These are phyloP conservation scores for Sarcophaga carnaria DNA, from an alignment of 2,888 invertebrate genomes.

Conservation along the genomic window DNA sequence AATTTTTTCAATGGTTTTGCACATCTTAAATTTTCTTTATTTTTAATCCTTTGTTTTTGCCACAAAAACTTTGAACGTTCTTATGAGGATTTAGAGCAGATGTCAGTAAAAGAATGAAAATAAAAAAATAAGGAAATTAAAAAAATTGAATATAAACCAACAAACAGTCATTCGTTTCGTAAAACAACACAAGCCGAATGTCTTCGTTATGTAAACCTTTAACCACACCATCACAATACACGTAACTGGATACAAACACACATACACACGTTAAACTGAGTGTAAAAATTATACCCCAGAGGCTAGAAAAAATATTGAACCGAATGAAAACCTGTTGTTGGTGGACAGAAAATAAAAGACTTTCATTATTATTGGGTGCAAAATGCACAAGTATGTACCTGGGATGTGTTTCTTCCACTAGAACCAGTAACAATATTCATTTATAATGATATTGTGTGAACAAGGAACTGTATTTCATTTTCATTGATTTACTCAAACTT, in stretches of 20 bases:
- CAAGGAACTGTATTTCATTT: too few species aligned
- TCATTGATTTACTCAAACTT: too few species aligned
- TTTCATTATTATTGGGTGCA: too few species aligned
- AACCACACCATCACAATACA: too few species aligned
- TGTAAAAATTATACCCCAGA: constrained; percentile 56
- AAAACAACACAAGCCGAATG: too few species aligned
- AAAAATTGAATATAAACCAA: background rate
- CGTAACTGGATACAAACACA: background rate
- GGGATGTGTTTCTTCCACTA: constrained; percentile 4
- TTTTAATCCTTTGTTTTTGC: constrained; percentile 25
- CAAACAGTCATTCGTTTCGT: background rate
- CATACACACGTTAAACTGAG: constrained; percentile 43
- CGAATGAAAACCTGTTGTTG: background rate
- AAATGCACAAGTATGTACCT: background rate
- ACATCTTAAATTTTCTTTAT: constrained; percentile 10
- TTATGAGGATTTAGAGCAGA: constrained; percentile 36
- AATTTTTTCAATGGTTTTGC: background rate
- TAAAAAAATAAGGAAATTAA: constrained; percentile 2
- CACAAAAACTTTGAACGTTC: constrained; percentile 51
- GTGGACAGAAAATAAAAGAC: background rate
- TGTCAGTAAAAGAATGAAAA: background rate
- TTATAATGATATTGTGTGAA: too few species aligned
- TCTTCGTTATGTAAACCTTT: too few species aligned
- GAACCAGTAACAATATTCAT: background rate
- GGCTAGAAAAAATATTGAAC: constrained; percentile 40